These are phyloP conservation scores for Barnardius zonarius DNA, from an alignment of 2,113 vertebrate genomes.

Conservation along the genomic window DNA sequence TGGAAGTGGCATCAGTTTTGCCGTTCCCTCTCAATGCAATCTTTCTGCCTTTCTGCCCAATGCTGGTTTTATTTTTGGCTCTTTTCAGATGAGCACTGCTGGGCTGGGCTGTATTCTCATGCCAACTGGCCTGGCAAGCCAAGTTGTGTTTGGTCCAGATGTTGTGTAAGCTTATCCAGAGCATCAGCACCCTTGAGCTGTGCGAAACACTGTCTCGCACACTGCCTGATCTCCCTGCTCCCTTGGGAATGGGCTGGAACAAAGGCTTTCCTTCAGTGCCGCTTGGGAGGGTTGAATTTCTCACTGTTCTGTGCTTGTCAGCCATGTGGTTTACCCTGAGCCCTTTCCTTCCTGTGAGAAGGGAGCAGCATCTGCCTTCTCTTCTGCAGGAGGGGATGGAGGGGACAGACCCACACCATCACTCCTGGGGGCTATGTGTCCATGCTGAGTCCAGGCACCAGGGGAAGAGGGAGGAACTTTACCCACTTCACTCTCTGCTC, in stretches of 20 bases:
- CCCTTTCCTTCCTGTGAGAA: too few relatives aligned
- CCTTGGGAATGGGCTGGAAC: neutral
- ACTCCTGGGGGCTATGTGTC: neutral
- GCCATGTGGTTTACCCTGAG: neutral
- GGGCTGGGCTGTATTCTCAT: neutral
- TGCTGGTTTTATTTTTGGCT: neutral
- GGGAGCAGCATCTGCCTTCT: neutral
- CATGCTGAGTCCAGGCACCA: neutral
- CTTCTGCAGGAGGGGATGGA: neutral
- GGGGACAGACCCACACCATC: rapidly evolving
- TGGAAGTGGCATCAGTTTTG: neutral
- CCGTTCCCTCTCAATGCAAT: rapidly evolving
- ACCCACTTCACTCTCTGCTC: rapidly evolving
- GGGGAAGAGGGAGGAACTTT: neutral
- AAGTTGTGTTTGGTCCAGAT: rapidly evolving
- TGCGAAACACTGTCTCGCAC: rapidly evolving
- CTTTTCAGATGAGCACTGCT: neutral
- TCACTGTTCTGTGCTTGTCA: neutral
- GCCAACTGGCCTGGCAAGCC: neutral
- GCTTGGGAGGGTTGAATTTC: neutral
- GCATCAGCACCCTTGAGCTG: neutral
- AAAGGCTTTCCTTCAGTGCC: neutral
- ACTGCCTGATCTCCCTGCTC: neutral
- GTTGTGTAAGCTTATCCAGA: neutral
- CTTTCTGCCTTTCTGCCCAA: neutral